Percentiles rank a stretch among this genome's conserved stretches.
Conservation (phyloP, 2,888 invertebrate genomes). For the Callyntrura guangdongensis region DNA sequence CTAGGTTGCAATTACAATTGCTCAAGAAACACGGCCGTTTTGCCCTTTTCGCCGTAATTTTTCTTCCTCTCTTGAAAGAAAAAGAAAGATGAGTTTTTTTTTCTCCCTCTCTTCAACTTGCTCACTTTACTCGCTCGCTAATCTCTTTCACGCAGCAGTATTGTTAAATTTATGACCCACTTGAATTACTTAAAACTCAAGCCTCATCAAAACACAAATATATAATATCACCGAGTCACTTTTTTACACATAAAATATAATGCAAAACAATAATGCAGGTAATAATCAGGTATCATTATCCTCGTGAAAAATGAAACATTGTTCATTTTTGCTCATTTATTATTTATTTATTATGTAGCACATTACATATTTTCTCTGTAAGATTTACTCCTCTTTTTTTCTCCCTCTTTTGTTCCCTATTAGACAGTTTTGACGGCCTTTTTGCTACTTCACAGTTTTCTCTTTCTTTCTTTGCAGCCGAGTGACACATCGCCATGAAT, state of each 20-base stretch:
- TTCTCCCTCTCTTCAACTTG: no score
- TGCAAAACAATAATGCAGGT: constrained; percentile 42
- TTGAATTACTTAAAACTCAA: constrained; percentile 48
- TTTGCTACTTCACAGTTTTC: constrained; percentile 56
- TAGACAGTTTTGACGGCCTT: constrained; percentile 43
- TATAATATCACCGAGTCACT: constrained; percentile 24
- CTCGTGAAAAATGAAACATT: constrained; percentile 58
- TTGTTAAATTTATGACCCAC: constrained; percentile 61
- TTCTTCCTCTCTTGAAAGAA: constrained; percentile 3
- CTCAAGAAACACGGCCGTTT: constrained; percentile 25
- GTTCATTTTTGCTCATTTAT: constrained; percentile 51
- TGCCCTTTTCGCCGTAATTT: constrained; percentile 53
- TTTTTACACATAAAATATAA: constrained; percentile 11
- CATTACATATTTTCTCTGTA: constrained; percentile 2
- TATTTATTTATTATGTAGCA: constrained; percentile 55
- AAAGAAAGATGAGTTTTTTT: constrained; percentile 17
- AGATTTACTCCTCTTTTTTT: constrained; percentile 44
- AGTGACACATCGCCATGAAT: constrained; percentile 39
- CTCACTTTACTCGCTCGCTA: no score
- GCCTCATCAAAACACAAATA: constrained; percentile 17
- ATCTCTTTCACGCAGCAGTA: constrained; percentile 26
- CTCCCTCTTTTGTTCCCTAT: constrained; percentile 23
- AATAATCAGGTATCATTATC: constrained; percentile 59
- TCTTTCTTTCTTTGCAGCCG: not conserved
- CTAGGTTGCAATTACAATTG: constrained; percentile 41